Conservation (phyloP, 2,888 invertebrate species). For the Netelia fuscicornis region DNA sequence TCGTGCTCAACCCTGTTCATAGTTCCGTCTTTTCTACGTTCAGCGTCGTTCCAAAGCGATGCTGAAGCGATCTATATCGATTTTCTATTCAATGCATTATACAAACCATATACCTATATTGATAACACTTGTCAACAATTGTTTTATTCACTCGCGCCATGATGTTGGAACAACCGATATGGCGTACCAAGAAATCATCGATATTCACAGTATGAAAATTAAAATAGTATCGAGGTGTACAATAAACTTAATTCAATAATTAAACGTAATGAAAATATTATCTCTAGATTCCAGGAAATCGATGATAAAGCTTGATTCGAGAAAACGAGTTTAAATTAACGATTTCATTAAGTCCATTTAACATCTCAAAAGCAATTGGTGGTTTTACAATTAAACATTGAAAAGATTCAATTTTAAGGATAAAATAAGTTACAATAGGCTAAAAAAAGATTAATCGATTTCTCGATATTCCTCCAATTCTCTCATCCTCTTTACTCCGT, state of each 20-base stretch:
- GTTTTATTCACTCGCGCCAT: background rate
- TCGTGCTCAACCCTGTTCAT: background rate
- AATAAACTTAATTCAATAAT: background rate
- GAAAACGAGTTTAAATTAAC: background rate
- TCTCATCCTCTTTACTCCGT: background rate
- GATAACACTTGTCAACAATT: background rate
- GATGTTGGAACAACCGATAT: background rate
- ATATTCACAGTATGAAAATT: background rate
- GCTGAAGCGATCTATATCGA: conserved; percentile 2
- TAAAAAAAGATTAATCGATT: too few relatives aligned
- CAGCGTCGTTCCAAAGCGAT: conserved; percentile 1
- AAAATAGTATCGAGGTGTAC: background rate
- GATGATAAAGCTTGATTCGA: too few relatives aligned
- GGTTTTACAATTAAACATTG: too few relatives aligned
- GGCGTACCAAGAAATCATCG: background rate
- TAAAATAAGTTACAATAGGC: too few relatives aligned
- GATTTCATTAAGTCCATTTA: background rate
- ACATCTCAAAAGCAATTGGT: too few relatives aligned
- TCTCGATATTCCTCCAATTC: background rate
- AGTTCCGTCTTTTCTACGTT: background rate
- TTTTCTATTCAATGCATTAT: conserved; percentile 3
- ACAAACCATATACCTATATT: background rate
- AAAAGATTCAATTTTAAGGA: too few relatives aligned
- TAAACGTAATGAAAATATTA: background rate
- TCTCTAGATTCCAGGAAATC: too few relatives aligned